phyloP scores from a whole-genome alignment of 1,140 invertebrate genomes.

The Bombus superbus region DNA sequence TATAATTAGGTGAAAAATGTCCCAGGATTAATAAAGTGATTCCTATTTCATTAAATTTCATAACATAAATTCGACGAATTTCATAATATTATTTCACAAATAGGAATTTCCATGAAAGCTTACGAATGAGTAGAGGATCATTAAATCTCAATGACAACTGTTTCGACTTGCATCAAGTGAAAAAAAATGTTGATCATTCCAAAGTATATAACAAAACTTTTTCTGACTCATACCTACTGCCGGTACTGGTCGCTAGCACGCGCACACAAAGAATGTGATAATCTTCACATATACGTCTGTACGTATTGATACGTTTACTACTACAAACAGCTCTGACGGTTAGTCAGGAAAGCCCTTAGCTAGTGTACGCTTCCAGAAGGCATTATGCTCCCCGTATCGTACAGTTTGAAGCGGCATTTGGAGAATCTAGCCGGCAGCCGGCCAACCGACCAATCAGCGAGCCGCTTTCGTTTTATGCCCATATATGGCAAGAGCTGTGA shows the following conservation, averaged over 20 bases:
- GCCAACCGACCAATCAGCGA: slow-evolving; percentile 85
- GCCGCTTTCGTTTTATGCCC: slow-evolving; percentile 88
- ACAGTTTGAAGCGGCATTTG: slow-evolving; percentile 82
- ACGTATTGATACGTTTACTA: slow-evolving; percentile 32
- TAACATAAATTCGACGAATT: not conserved
- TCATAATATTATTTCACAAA: too few species aligned
- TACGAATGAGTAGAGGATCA: not conserved
- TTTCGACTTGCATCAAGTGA: slow-evolving; percentile 1
- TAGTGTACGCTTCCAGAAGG: slow-evolving; percentile 70
- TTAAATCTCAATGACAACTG: not conserved
- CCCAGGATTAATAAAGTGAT: not conserved
- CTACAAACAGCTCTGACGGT: slow-evolving; percentile 67
- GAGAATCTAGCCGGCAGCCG: slow-evolving; percentile 82
- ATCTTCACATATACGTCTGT: slow-evolving; percentile 32
- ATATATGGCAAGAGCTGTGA: slow-evolving; percentile 89
- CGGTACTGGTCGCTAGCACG: slow-evolving; percentile 44
- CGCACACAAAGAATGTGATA: slow-evolving; percentile 30
- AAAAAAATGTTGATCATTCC: slow-evolving; percentile 34
- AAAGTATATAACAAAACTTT: slow-evolving; percentile 46
- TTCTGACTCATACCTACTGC: slow-evolving; percentile 59
- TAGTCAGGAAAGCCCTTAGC: slow-evolving; percentile 76
- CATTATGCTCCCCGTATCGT: slow-evolving; percentile 76
- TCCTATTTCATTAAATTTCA: not conserved
- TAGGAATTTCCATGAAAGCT: not conserved
- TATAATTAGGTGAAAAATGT: not conserved